Conservation (phyloP, 2,888 invertebrate genomes). For the Drosophila neotestacea region DNA sequence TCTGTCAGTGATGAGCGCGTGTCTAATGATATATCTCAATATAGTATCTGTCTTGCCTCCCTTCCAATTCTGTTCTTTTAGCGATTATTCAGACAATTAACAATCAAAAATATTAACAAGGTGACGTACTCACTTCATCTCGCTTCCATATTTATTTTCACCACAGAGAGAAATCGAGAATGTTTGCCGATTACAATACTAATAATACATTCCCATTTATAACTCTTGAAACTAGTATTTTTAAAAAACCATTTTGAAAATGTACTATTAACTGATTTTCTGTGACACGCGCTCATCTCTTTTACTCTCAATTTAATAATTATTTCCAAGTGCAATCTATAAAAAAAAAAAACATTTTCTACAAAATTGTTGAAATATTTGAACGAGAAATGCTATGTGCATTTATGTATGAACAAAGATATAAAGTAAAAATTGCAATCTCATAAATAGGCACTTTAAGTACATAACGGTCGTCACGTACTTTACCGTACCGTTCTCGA, state of each 20-base stretch:
- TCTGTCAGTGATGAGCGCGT: slow-evolving; percentile 35
- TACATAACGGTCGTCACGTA: slow-evolving; percentile 76
- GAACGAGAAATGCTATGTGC: slow-evolving; percentile 20
- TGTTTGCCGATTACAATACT: neutral
- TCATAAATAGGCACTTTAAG: slow-evolving; percentile 74
- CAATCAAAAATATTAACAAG: too few species aligned
- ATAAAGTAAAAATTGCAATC: slow-evolving; percentile 63
- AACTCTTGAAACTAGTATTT: neutral
- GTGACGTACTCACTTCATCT: too few species aligned
- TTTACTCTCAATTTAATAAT: slow-evolving; percentile 28
- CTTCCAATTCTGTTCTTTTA: slow-evolving; percentile 1
- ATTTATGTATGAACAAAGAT: slow-evolving; percentile 40
- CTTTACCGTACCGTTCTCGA: slow-evolving; percentile 45
- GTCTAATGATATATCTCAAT: neutral
- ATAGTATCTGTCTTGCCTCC: neutral
- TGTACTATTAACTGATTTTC: too few species aligned
- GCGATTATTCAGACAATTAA: too few species aligned
- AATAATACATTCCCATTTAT: slow-evolving; percentile 2
- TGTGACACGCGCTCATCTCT: slow-evolving; percentile 32
- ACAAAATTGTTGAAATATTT: slow-evolving; percentile 70
- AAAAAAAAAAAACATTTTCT: slow-evolving; percentile 36
- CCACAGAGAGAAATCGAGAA: too few species aligned
- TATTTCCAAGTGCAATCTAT: slow-evolving; percentile 68
- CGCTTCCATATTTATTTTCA: too few species aligned
- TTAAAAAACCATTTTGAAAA: neutral